These are phyloP conservation scores for Seriola rivoliana DNA, from an alignment of 2,113 vertebrate species.

Conservation along the genomic window DNA sequence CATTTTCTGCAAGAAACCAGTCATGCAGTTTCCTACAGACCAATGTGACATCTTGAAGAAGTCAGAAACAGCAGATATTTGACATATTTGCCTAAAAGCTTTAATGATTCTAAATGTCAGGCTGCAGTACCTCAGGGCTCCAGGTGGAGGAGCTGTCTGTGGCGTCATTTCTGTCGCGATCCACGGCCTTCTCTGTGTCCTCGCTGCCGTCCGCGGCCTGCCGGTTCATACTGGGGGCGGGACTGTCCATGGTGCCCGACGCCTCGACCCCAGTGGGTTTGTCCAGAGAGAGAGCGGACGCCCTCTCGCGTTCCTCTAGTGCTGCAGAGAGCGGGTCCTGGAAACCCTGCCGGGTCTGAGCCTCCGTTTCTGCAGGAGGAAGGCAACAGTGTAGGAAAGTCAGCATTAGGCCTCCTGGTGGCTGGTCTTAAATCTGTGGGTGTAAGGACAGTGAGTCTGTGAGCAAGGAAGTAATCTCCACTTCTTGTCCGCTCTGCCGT, in stretches of 20 bases:
- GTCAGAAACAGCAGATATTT: too few species aligned
- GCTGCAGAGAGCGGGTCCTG: conserved; percentile 80
- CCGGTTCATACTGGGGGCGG: conserved; percentile 37
- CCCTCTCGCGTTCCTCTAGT: conserved; percentile 52
- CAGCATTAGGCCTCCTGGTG: conserved; percentile 5
- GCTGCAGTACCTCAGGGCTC: conserved; percentile 90
- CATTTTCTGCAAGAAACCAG: too few species aligned
- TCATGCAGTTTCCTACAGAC: too few species aligned
- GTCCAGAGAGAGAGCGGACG: conserved; percentile 71
- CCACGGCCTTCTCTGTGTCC: conserved; percentile 79
- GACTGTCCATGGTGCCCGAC: conserved; percentile 44
- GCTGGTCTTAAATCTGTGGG: conserved; percentile 5
- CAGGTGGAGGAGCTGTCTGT: conserved; percentile 89
- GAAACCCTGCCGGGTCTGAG: conserved; percentile 74
- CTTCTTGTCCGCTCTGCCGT: too few species aligned
- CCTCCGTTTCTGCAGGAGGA: conserved; percentile 84
- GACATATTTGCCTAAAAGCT: too few species aligned
- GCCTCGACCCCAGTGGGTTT: conserved; percentile 40
- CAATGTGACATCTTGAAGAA: too few species aligned
- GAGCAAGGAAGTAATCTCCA: not conserved
- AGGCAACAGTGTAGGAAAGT: conserved; percentile 15
- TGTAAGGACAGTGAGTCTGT: not conserved
- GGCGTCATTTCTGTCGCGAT: conserved; percentile 81
- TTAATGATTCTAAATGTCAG: not conserved
- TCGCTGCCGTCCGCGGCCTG: conserved; percentile 76